These are phyloP conservation scores for Pseudomyrmex sp. DNA, from an alignment of 1,140 invertebrate species.

Conservation along the genomic window DNA sequence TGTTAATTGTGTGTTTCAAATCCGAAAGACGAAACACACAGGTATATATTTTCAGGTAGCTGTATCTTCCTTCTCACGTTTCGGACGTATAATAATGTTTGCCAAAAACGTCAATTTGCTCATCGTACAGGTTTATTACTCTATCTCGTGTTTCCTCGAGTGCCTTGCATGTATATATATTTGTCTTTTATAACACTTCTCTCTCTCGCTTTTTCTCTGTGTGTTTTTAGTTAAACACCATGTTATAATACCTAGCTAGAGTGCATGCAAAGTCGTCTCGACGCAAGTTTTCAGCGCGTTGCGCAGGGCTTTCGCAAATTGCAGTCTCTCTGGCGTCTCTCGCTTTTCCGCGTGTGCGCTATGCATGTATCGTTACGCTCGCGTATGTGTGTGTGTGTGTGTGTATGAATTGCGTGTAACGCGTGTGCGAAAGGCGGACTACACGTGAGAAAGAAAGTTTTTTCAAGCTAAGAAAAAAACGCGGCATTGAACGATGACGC, in stretches of 20 bases:
- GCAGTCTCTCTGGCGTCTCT: background rate
- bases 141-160: background rate
- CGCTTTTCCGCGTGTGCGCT: conserved; percentile 15
- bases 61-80: background rate
- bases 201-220: background rate
- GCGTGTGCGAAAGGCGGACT: conserved; percentile 7
- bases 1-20: background rate
- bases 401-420: background rate
- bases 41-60: too few relatives aligned
- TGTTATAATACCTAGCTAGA: background rate
- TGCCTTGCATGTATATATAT: background rate
- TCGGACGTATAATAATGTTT: background rate
- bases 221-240: conserved; percentile 20
- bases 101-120: background rate
- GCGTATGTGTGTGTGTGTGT: background rate
- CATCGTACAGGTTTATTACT: background rate
- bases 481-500: background rate
- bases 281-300: conserved; percentile 19
- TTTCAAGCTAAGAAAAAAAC: conserved; percentile 2
- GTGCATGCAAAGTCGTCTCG: background rate
- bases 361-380: conserved; percentile 12
- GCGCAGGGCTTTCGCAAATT: conserved; percentile 35
- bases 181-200: background rate
- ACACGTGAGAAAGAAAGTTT: conserved; percentile 5
- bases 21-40: too few relatives aligned